Evolutionary conservation across 2,888 invertebrate genomes (phyloP), one percentile per base, ranked within the genome.

Genomic region (Antheraea assamensis): DNA sequence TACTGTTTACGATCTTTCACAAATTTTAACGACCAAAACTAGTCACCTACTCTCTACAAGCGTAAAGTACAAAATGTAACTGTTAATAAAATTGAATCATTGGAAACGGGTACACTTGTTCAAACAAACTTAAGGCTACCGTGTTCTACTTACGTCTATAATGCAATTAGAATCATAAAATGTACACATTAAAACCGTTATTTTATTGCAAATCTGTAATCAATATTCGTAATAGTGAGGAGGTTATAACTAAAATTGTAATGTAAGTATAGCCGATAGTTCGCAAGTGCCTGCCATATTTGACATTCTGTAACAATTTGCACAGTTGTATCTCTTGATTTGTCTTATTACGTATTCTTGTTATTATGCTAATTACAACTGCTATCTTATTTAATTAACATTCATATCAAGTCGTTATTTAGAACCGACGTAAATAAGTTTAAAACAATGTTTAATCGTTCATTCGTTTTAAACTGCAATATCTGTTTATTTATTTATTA

Each of bases 31-130:
- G 2, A 58, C 24, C 24, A 58, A 58, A 58, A 58, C 58, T 58
- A 24, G 24, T 58, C 24, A 58, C n/a, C 24, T 42, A 42, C 42
- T n/a, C n/a, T n/a, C n/a, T 42, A 42, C 42, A 42, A 42, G 42
- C 42, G 24, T n/a, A 55, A 4, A 13, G 24, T 58, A 58, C 58
- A 58, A 64, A 68, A 72, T 74, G 74, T 82, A 85, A 85, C 85
- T 82, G 85, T 79, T 80, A 78, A 75, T 76, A 76, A 82, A 84
- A 76, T 73, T 72, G 73, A 82, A 85, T 86, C 84, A 85, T 85
- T 83, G 13, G 79, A 80, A 82, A 82, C 82, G 76, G 80, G 79
- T 80, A 83, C 89, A 90, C 84, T 88, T 90, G 88, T 87, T 78
- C 81, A 89, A 89, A 89, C 85, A 85, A 73, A 77, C 74, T 78